Evolutionary conservation across 1,140 invertebrate genomes (phyloP).

Genomic region (Sinonovacula constricta): DNA sequence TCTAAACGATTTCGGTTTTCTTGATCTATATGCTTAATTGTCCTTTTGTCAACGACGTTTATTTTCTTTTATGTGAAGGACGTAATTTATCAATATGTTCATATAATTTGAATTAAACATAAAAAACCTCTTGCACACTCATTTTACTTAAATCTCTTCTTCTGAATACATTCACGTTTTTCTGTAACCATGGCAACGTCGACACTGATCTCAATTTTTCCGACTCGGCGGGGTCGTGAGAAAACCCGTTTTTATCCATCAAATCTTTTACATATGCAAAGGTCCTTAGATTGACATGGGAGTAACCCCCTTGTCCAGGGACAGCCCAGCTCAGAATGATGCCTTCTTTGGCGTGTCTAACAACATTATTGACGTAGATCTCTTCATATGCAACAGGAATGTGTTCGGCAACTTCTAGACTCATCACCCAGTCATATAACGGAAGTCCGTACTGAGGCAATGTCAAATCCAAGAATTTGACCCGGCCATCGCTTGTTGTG

Average conservation of each 20-base stretch:
- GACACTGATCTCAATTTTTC: constrained; percentile 16
- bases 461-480: constrained; percentile 49
- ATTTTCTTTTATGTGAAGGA: no score
- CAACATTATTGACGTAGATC: constrained; percentile 50
- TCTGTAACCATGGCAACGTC: constrained; percentile 37
- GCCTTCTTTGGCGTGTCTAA: constrained; percentile 48
- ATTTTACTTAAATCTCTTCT: no score
- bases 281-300: constrained; percentile 45
- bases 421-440: constrained; percentile 54
- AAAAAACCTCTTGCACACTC: no score
- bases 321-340: constrained; percentile 53
- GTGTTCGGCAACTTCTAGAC: constrained; percentile 56
- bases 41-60: no score
- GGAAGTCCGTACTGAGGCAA: constrained; percentile 53
- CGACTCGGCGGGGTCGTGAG: constrained; percentile 11
- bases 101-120: no score
- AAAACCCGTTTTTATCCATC: constrained; percentile 29
- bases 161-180: constrained; percentile 45
- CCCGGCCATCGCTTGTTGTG: constrained; percentile 45
- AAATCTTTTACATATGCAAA: constrained; percentile 35
- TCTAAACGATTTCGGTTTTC: no score
- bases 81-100: no score
- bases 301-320: constrained; percentile 41
- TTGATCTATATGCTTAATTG: no score
- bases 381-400: constrained; percentile 38